Conservation (phyloP, 2,888 invertebrate species). For the Eulithis testata region DNA sequence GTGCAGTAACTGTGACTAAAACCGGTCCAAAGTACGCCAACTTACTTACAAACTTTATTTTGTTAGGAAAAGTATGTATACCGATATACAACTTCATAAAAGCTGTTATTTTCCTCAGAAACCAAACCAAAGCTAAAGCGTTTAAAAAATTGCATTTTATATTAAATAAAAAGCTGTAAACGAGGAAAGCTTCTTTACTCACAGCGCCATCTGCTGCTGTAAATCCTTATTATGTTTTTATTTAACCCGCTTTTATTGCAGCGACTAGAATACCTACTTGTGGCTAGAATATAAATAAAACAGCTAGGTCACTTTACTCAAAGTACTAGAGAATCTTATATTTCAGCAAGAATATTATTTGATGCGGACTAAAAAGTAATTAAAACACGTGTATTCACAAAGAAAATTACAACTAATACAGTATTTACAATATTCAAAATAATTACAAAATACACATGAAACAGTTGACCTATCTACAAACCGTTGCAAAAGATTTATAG, state of each 20-base stretch:
- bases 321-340: neutral
- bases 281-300: conserved; percentile 8
- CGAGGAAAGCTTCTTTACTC: conserved; percentile 29
- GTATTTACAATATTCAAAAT: too few species aligned
- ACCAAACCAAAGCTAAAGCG: conserved; percentile 1
- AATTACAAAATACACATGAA: too few species aligned
- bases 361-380: too few species aligned
- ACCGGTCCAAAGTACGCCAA: too few species aligned
- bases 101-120: neutral
- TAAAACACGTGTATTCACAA: too few species aligned
- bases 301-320: conserved; percentile 6
- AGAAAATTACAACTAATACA: too few species aligned
- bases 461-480: too few species aligned
- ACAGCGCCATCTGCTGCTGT: conserved; percentile 30
- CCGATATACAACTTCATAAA: neutral
- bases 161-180: conserved; percentile 34
- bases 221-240: conserved; percentile 41
- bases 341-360: too few species aligned
- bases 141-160: conserved; percentile 13
- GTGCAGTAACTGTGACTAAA: too few species aligned
- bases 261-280: conserved; percentile 30
- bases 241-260: conserved; percentile 37
- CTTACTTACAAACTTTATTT: too few species aligned
- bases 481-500: too few species aligned
- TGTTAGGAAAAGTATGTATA: too few species aligned